Base-by-base conservation (phyloP, 2,888 invertebrate species). In the Caenorhabditis imperialis region DNA sequence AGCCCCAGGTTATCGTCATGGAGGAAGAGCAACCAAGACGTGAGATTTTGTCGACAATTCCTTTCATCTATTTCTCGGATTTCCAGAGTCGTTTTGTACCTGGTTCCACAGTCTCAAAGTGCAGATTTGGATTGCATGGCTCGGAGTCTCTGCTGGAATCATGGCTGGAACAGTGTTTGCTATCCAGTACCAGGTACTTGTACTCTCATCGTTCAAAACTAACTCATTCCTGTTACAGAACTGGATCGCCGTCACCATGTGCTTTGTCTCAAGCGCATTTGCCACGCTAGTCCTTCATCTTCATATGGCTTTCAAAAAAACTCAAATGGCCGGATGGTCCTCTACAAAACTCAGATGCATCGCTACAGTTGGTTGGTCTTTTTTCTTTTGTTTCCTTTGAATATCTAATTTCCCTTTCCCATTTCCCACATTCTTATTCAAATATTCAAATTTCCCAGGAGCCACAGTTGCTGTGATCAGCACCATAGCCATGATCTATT, bases 101-200 rank as follows among this genome's bases (percentile, higher is more conserved):
- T 75, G 70, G 75, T 77, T 77, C 60, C 75, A 77, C 55, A 78
- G 70, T 47, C 35, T 79, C 20, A 81, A 77, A 50, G 75, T 78
- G 22, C 77, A 78, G 53, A 75, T 82, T 8, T 62, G 63, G 71
- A 73, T 82, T n/a, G 81, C 86, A 12, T 77, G 75, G 35, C 38
- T 86, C 38, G 86, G 86, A 58, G 83, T 86, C 27, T 78, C 81
- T 7, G 85, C 85, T 18, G 86, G 86, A 53, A 48, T 85, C 4
- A 82, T 83, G 78, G 86, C 86, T 47, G 85, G 85, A 23, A 69
- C 79, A 1, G 74, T 76, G 23, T 86, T 86, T 58, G 84, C 81
- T 20, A 72, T 74, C 18, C 76, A 74, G 65, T 85, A 85, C 48
- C 83, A 81, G 58, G 84, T 81, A 48, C 60, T 10, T 1, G 30